Conservation (phyloP, 1,140 invertebrate species). For the Heliconius hermathena region DNA sequence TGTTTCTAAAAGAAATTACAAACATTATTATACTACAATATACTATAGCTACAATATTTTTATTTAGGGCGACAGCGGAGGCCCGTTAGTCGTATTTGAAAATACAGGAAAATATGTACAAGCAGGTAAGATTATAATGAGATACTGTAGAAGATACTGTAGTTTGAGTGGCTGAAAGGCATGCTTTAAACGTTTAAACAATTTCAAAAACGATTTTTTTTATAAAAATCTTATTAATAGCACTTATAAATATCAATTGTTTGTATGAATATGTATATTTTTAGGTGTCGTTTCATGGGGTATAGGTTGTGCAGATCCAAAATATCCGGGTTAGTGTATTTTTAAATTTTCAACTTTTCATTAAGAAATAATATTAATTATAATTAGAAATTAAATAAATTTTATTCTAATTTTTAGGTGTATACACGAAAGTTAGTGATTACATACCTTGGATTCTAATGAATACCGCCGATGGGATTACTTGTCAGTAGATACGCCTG, state of each 20-base stretch:
- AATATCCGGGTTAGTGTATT: constrained; percentile 73
- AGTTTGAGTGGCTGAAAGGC: too few species aligned
- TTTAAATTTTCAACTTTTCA: too few species aligned
- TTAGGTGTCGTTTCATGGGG: constrained; percentile 84
- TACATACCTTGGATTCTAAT: constrained; percentile 83
- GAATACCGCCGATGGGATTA: constrained; percentile 66
- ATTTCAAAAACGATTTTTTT: not conserved
- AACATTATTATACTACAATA: too few species aligned
- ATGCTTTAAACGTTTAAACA: too few species aligned
- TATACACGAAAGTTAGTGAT: constrained; percentile 83
- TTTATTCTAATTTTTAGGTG: constrained; percentile 63
- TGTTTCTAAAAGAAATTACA: not conserved
- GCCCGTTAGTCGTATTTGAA: constrained; percentile 74
- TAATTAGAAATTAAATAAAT: not conserved
- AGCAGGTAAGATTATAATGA: constrained; percentile 61
- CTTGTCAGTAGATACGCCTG: constrained; percentile 37
- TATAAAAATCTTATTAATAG: constrained; percentile 2
- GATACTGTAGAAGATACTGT: too few species aligned
- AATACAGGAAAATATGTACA: constrained; percentile 68
- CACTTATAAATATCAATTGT: not conserved
- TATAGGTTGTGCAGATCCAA: constrained; percentile 82
- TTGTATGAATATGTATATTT: constrained; percentile 30
- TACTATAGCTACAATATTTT: not conserved
- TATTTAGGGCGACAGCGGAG: constrained; percentile 85
- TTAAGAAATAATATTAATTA: too few species aligned